Conservation (phyloP, 2,113 vertebrate genomes). For the Gymnarchus niloticus region DNA sequence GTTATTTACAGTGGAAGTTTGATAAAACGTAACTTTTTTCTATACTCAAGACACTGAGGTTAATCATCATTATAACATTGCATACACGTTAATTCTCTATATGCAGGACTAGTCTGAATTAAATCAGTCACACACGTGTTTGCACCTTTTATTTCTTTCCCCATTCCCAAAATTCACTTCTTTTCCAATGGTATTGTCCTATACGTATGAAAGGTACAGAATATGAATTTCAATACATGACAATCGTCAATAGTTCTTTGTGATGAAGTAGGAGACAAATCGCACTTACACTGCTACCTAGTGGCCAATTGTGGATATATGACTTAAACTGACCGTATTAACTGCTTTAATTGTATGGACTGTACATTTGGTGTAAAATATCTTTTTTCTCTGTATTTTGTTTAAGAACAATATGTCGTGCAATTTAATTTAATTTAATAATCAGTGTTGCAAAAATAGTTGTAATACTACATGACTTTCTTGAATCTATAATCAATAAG, state of each 20-base stretch:
- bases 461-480: neutral
- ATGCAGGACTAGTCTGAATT: neutral
- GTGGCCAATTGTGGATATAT: neutral
- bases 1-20: no score
- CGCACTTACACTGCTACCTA: neutral
- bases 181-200: neutral
- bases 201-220: neutral
- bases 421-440: neutral
- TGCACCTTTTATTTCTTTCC: neutral
- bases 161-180: neutral
- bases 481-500: neutral
- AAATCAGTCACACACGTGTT: neutral
- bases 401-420: no score
- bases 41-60: no score
- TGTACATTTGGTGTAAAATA: neutral
- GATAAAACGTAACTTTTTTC: no score
- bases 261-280: neutral
- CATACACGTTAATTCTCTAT: neutral
- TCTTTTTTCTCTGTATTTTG: neutral
- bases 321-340: neutral
- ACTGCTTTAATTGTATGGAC: neutral
- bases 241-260: neutral
- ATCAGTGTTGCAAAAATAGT: neutral
- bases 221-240: neutral
- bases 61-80: neutral